A percentile compares a stretch with the other conserved stretches of the same genome.
These are phyloP conservation scores for Diarsia dahlii DNA, from an alignment of 2,888 invertebrate species.

Conservation along the genomic window DNA sequence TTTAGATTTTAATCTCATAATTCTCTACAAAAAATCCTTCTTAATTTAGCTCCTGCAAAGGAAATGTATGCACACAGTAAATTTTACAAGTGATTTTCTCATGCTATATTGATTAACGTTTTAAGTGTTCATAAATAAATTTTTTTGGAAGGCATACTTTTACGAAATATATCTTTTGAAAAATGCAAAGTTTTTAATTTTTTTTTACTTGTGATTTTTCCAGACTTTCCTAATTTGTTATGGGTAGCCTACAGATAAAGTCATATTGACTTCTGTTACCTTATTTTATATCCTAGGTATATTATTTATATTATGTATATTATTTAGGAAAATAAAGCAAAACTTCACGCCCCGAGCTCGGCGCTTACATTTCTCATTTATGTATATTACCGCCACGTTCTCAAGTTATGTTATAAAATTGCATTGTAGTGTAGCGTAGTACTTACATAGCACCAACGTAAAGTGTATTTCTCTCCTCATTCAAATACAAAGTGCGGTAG, in stretches of 20 bases:
- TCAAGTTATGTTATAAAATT: slow-evolving; percentile 62
- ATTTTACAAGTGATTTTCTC: too few relatives aligned
- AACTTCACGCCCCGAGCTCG: slow-evolving; percentile 24
- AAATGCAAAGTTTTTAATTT: too few relatives aligned
- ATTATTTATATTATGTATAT: slow-evolving; percentile 10
- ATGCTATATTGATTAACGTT: too few relatives aligned
- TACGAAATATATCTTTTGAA: too few relatives aligned
- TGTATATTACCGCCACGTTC: slow-evolving; percentile 58
- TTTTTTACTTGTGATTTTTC: too few relatives aligned
- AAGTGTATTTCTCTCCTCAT: slow-evolving; percentile 90
- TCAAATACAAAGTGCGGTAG: slow-evolving; percentile 91
- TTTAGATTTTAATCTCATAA: slow-evolving; percentile 33
- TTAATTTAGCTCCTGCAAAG: too few relatives aligned
- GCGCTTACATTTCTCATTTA: slow-evolving; percentile 53
- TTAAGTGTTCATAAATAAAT: too few relatives aligned
- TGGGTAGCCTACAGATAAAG: not conserved
- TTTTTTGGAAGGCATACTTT: too few relatives aligned
- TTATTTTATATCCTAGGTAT: not conserved
- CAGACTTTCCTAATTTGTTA: not conserved
- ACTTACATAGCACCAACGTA: slow-evolving; percentile 93
- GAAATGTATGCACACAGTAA: too few relatives aligned
- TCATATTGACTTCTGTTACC: not conserved
- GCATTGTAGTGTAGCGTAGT: slow-evolving; percentile 56
- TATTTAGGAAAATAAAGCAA: slow-evolving; percentile 30
- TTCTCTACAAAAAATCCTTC: not conserved